These are phyloP conservation scores for Spodoptera frugiperda DNA, from an alignment of 1,140 invertebrate genomes.

Conservation along the genomic window DNA sequence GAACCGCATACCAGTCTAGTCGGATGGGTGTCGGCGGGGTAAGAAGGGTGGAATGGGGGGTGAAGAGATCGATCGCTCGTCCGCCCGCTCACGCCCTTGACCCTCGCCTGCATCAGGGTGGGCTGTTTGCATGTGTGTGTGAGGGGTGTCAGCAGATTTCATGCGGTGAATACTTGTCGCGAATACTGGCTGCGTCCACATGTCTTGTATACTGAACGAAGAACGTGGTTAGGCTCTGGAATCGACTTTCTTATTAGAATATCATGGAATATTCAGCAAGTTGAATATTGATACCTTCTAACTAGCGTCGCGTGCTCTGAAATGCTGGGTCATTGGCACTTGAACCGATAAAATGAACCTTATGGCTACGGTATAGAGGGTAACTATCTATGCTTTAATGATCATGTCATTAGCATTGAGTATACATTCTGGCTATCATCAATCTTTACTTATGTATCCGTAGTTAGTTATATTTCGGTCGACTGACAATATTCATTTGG, in stretches of 20 bases:
- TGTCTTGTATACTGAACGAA: not conserved
- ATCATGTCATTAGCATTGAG: no score
- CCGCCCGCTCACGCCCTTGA: conserved; percentile 66
- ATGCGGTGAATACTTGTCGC: conserved; percentile 40
- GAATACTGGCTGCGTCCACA: not conserved
- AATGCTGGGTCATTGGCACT: no score
- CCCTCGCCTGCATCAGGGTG: conserved; percentile 55
- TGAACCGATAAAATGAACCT: no score
- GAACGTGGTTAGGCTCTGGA: not conserved
- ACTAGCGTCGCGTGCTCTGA: no score
- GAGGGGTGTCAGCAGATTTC: conserved; percentile 38
- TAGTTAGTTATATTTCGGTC: no score
- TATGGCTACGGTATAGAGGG: no score
- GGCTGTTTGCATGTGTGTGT: conserved; percentile 36
- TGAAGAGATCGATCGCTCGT: conserved; percentile 61
- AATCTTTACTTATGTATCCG: no score
- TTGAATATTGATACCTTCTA: no score
- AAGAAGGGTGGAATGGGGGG: conserved; percentile 3
- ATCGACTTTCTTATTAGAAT: not conserved
- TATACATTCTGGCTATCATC: no score
- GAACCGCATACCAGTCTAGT: conserved; percentile 54
- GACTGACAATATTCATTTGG: no score
- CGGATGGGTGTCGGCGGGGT: conserved; percentile 45
- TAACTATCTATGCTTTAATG: no score
- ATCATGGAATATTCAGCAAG: not conserved